Base-by-base conservation (phyloP, 2,888 invertebrate genomes). In the Stenurella melanura region DNA sequence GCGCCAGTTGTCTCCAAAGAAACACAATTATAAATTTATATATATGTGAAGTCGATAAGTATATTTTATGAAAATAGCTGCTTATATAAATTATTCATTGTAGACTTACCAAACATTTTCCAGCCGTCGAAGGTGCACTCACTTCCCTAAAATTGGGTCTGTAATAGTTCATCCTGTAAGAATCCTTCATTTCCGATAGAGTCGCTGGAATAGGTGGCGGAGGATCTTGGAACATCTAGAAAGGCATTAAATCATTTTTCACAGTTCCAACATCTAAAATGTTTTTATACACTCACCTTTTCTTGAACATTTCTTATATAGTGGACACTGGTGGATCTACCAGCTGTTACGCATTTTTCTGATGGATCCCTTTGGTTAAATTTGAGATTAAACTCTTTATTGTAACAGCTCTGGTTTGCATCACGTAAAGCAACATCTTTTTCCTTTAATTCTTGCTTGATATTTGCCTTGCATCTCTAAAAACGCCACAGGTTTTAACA, bases 141-240 rank as follows among this genome's bases (percentile, higher is more conserved):
- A 84, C 82, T 73, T 84, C 82, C 74, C 82, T 74, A 30, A 60
- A 50, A 34, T 71, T 21, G 70, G 68, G 54, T 72, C 42, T 76
- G n/a, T 76, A 69, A 58, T 73, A 82, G 70, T 82, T 78, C 19
- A 75, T 80, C 30, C 75, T 74, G 78, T 86, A 88, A n/a, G 83
- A 78, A 17, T 85, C 85, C 75, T 87, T 87, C 83, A 85, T 87
- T 83, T 87, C 87, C 0, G 87, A 86, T 67, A 85, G 71, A 60
- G 72, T 75, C 0, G 80, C 77, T 18, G 67, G 63, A 34, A 83
- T 84, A 1, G 86, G 85, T 17, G 83, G 83, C 0, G 87, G 87
- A 12, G 87, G 87, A 75, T 85, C 82, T 80, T 80, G 81, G 79
- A 87, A 86, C 75, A 87, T 77, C 86, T 85, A 71, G 26, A 80